Base-by-base conservation (phyloP, 2,888 invertebrate species). In the Fissipunctia ypsillon region DNA sequence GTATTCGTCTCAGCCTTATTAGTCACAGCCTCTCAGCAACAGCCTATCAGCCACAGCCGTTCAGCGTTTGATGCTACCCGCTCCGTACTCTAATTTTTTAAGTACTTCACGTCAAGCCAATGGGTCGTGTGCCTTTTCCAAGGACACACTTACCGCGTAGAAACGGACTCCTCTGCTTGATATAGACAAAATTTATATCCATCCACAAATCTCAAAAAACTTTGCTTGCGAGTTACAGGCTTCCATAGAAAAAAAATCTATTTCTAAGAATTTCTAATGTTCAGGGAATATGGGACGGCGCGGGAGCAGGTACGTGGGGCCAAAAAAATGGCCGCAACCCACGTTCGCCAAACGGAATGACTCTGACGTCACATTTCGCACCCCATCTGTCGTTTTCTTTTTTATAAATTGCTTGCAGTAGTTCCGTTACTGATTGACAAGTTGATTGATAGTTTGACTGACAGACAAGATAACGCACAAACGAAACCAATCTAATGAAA, bases 91-190 rank as follows among this genome's bases (percentile, higher is more conserved):
- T 41, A 90, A n/a, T n/a, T n/a, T n/a, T n/a, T n/a, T n/a, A 2
- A 38, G 94, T 94, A 95, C 88, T 90, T 94, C 91, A 86, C 92
- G 90, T 88, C 92, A 90, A 89, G 87, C 94, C 94, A 93, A 94
- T 89, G 63, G 73, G 50, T 77, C 45, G 67, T 90, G 90, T 79
- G 87, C 83, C 89, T 79, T 73, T 16, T 16, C 0, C 84, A 84
- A 85, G 84, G 86, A 76, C 90, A 88, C 92, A 92, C 84, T 95
- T 87, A 83, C 95, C 90, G 93, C 91, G 95, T 95, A 95, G 95
- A 95, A 93, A 93, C 93, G 95, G 95, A 95, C 95, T 92, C 90
- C 95, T 82, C 86, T 3, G 38, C 64, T 43, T 9, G 14, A 1
- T 22, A 0, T 0, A 16, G 16, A 16, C 64, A 69, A 68, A 87